Percentiles rank a stretch among this genome's conserved stretches.
Evolutionary conservation across 2,888 invertebrate species (phyloP).

Genomic region (Ophonus ardosiacus): DNA sequence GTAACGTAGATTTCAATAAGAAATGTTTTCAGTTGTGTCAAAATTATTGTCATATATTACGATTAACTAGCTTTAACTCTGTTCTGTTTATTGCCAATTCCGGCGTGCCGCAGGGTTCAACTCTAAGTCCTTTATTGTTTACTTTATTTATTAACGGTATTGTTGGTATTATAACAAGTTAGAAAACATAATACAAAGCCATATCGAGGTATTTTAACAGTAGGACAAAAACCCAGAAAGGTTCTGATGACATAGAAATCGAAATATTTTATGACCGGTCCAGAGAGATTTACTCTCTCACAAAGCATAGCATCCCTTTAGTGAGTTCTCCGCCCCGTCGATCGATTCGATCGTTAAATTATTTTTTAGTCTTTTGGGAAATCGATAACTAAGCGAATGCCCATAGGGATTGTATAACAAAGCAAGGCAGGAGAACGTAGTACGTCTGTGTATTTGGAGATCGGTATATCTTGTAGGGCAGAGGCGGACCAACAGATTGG

Average conservation of each 20-base stretch:
- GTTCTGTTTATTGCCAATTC: too few relatives aligned
- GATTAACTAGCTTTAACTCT: too few relatives aligned
- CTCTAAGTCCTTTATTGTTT: too few relatives aligned
- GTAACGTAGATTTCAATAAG: too few relatives aligned
- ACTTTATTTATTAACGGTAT: too few relatives aligned
- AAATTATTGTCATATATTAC: too few relatives aligned
- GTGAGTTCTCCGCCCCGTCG: neutral
- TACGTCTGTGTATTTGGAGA: conserved; percentile 28
- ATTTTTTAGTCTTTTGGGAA: conserved; percentile 59
- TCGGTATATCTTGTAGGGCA: neutral
- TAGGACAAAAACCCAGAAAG: conserved; percentile 2
- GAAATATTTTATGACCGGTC: conserved; percentile 57
- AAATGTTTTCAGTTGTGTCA: too few relatives aligned
- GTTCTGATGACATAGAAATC: conserved; percentile 59
- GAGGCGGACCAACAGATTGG: conserved; percentile 22
- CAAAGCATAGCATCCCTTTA: conserved; percentile 18
- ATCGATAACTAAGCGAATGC: conserved; percentile 61
- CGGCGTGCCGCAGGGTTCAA: too few relatives aligned
- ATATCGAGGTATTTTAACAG: conserved; percentile 43
- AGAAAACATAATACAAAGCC: neutral
- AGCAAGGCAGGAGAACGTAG: conserved; percentile 28
- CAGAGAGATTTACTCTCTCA: conserved; percentile 7
- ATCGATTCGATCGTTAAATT: conserved; percentile 61
- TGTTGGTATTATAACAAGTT: neutral
- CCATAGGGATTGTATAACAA: conserved; percentile 62